Base-by-base conservation (phyloP, 53 echinoderm and acorn worm species). In the Glandiceps talaboti region DNA sequence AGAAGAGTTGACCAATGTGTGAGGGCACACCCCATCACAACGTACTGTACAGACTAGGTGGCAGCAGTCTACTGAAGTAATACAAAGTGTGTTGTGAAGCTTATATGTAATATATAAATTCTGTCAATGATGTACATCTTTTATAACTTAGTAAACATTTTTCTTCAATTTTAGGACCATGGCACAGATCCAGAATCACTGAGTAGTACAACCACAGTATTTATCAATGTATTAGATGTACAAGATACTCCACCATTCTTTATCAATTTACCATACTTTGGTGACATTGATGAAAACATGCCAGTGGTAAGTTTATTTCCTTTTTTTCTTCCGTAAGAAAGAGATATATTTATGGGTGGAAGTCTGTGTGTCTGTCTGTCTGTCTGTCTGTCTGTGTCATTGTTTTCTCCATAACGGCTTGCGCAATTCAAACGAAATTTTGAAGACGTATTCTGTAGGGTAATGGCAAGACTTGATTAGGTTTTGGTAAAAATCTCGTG, bases 161-260 rank as follows among this genome's bases (percentile, higher is more conserved):
- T 28, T 81, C 81, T 75, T 78, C 74, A 74, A 29, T 32, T 1
- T 26, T 45, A 90, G 91, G 91, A 91, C 76, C 27, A 28, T 45
- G 90, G 84, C 29, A 30, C 80, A 45, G 64, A 45, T 20, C 64
- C 64, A 12, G 64, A 45, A 45, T 20, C 6, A 45, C 81, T 92
- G 27, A 82, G 76, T 28, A 86, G 86, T n/a, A 85, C 86, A n/a
- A 79, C 30, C 1, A 85, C 45, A 1, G 78, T 92, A 29, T 90
- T 92, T 0, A 76, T 95, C 33, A 79, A 87, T 28, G 83, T 95
- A 20, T 45, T 88, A 25, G 92, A 95, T 32, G 86, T 95, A 1
- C 96, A 95, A 74, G 96, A 95, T 33, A 81, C 88, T 25, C 89
- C 83, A 6, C 96, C 96, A 27, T 33, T 83, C 33, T 95, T 95